These are phyloP conservation scores for Lasiurus cinereus DNA, from an alignment of 2,113 vertebrate genomes.

Conservation along the genomic window DNA sequence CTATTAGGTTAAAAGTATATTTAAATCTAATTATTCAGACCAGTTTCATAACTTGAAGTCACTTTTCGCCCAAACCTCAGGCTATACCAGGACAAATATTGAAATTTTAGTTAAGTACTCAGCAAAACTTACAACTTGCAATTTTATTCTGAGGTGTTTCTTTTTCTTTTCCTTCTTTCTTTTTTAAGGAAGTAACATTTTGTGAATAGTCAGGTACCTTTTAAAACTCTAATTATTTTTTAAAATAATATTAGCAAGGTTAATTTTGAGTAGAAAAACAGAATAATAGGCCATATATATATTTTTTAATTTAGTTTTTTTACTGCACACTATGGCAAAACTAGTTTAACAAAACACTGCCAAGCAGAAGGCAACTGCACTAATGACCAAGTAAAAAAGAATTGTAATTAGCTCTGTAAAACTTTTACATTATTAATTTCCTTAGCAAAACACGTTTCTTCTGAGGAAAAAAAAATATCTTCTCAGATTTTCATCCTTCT, in stretches of 20 bases:
- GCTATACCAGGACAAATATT: not conserved
- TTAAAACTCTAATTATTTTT: conserved; percentile 51
- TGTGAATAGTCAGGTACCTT: not conserved
- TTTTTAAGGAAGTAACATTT: conserved; percentile 1
- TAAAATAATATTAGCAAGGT: conserved; percentile 32
- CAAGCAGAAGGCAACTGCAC: conserved; percentile 66
- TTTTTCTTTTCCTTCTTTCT: no score
- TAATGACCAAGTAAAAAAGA: conserved; percentile 73
- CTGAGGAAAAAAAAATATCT: not conserved
- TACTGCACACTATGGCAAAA: conserved; percentile 46
- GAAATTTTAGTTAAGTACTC: not conserved
- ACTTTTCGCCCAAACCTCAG: conserved; percentile 27
- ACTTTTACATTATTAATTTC: conserved; percentile 79
- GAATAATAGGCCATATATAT: conserved; percentile 21
- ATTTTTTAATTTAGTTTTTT: conserved; percentile 61
- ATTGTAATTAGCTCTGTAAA: conserved; percentile 72
- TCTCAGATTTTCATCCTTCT: conserved; percentile 6
- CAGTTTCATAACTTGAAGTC: not conserved
- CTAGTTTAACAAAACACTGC: conserved; percentile 74
- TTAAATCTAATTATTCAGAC: conserved; percentile 29
- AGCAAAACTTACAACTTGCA: not conserved
- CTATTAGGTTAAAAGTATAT: not conserved
- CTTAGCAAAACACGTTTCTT: conserved; percentile 59
- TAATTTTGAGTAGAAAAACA: conserved; percentile 54
- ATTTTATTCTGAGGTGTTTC: conserved; percentile 34